A percentile compares a stretch with the other conserved stretches of the same genome.
Evolutionary conservation across 1,140 invertebrate genomes (phyloP).

Genomic region (Papilio glaucus): DNA sequence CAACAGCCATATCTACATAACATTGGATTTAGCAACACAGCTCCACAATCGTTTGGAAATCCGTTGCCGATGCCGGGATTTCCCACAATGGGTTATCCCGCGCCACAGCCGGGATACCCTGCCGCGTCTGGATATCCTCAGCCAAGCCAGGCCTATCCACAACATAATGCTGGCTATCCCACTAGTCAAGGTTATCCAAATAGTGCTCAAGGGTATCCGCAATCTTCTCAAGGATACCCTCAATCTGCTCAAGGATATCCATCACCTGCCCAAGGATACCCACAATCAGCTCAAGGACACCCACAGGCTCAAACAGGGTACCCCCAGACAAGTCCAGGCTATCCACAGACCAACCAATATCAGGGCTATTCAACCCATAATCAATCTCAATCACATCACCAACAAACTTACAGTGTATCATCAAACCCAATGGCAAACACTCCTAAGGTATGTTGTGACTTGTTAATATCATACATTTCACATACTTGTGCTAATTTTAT

Average conservation of each 20-base stretch:
- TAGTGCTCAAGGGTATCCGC: conserved; percentile 48
- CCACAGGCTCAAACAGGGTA: conserved; percentile 47
- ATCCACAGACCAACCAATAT: conserved; percentile 40
- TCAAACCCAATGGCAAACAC: conserved; percentile 50
- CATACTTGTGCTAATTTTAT: conserved; percentile 47
- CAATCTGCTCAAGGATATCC: conserved; percentile 59
- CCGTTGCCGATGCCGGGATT: conserved; percentile 78
- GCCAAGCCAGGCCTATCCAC: conserved; percentile 51
- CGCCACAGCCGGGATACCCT: conserved; percentile 55
- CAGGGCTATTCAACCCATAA: conserved; percentile 51
- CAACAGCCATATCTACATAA: conserved; percentile 78
- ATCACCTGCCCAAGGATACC: conserved; percentile 54
- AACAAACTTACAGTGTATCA: conserved; percentile 54
- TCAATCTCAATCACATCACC: conserved; percentile 55
- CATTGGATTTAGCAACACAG: conserved; percentile 78
- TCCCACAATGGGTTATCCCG: conserved; percentile 71
- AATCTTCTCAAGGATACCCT: conserved; percentile 51
- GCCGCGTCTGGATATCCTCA: conserved; percentile 48
- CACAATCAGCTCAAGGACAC: conserved; percentile 52
- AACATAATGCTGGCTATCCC: conserved; percentile 45
- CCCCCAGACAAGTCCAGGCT: conserved; percentile 37
- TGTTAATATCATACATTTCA: conserved; percentile 39
- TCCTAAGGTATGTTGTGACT: conserved; percentile 62
- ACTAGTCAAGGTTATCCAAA: conserved; percentile 44
- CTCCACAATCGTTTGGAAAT: conserved; percentile 81